These are phyloP conservation scores for Caenorhabditis sp. DNA, from an alignment of 2,888 invertebrate genomes.

Conservation along the genomic window DNA sequence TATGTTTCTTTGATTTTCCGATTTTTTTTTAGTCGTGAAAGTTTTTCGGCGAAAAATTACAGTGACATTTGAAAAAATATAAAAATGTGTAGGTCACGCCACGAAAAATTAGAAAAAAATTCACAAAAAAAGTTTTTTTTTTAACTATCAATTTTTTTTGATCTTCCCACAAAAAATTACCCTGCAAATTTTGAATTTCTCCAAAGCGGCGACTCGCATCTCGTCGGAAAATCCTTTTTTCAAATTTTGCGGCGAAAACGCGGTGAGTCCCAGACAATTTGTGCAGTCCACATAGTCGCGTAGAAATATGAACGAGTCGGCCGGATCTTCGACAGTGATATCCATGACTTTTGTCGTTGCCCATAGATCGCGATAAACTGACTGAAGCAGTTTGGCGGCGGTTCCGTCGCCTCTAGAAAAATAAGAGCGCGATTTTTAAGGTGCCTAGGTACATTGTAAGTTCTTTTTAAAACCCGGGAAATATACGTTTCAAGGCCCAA, in stretches of 20 bases:
- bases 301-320: conserved; percentile 85
- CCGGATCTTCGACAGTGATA: conserved; percentile 92
- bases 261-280: conserved; percentile 79
- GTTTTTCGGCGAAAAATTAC: too few species aligned
- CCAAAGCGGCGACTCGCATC: conserved; percentile 82
- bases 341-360: conserved; percentile 76
- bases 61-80: too few species aligned
- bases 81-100: too few species aligned
- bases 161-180: conserved; percentile 72
- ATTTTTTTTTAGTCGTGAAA: too few species aligned
- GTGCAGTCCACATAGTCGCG: conserved; percentile 87
- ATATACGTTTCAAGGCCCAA: too few species aligned
- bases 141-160: too few species aligned
- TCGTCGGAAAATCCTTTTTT: conserved; percentile 78
- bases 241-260: conserved; percentile 77
- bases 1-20: too few species aligned
- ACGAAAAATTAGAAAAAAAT: not conserved
- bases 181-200: conserved; percentile 77
- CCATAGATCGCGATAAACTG: conserved; percentile 76
- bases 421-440: not conserved
- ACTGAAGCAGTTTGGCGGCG: conserved; percentile 81
- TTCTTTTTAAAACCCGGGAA: too few species aligned
- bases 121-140: too few species aligned
- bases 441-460: too few species aligned
- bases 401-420: conserved; percentile 77